Percentiles rank a stretch among this genome's conserved stretches.
Evolutionary conservation across 2,888 invertebrate genomes (phyloP).

Genomic region (Oscheius myriophilus): DNA sequence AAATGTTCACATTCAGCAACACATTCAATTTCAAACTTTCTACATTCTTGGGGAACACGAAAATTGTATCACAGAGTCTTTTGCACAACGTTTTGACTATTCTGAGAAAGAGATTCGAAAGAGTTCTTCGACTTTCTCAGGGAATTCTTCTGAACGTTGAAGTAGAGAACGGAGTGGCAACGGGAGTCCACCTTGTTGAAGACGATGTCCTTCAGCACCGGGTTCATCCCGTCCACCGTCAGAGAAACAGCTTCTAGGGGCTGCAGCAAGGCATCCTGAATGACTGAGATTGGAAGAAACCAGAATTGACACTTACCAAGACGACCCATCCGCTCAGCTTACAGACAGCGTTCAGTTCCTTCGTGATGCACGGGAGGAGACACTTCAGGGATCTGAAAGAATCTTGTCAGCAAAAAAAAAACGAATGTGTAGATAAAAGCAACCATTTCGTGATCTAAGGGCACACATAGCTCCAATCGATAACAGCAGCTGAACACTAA

Average conservation of each 20-base stretch:
- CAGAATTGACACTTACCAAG: constrained; percentile 12
- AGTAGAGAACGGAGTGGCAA: constrained; percentile 40
- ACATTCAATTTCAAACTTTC: no score
- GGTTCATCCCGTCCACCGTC: constrained; percentile 36
- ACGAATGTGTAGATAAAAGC: neutral
- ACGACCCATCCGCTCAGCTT: constrained; percentile 43
- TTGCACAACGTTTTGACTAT: no score
- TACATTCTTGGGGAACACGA: no score
- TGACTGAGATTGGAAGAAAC: neutral
- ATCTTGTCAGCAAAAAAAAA: neutral
- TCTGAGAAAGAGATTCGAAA: no score
- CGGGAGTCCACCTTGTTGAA: constrained; percentile 37
- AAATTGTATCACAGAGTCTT: no score
- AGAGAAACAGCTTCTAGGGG: constrained; percentile 43
- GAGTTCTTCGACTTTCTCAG: no score
- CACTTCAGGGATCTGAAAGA: constrained; percentile 36
- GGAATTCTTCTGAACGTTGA: constrained; percentile 34
- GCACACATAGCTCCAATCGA: no score
- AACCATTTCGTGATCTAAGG: no score
- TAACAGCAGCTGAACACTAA: no score
- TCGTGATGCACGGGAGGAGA: constrained; percentile 44
- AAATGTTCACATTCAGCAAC: no score
- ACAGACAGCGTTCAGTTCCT: constrained; percentile 37
- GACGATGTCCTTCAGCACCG: constrained; percentile 38
- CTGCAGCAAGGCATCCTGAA: constrained; percentile 41